These are phyloP conservation scores for Brachypalpus laphriformis DNA, from an alignment of 2,888 invertebrate genomes.

Conservation along the genomic window DNA sequence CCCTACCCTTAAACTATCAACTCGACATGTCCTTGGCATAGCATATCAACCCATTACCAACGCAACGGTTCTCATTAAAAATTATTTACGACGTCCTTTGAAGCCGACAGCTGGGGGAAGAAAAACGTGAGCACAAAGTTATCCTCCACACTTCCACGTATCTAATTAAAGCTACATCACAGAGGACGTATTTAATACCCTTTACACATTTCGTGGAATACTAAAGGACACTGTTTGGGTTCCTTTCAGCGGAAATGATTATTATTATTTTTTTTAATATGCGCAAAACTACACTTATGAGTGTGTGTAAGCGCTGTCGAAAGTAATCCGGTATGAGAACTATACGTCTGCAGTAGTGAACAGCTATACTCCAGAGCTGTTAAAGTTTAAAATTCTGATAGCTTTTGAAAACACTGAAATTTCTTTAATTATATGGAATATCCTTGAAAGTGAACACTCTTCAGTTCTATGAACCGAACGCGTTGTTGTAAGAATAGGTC, in stretches of 20 bases:
- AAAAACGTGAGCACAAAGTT: not conserved
- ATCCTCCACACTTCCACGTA: conserved; percentile 14
- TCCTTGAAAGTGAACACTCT: no score
- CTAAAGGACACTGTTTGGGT: not conserved
- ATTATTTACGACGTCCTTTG: conserved; percentile 28
- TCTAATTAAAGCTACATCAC: conserved; percentile 29
- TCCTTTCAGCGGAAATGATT: not conserved
- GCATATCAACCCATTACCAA: not conserved
- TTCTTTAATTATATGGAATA: no score
- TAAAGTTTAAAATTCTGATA: no score
- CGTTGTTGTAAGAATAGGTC: no score
- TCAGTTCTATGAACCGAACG: no score
- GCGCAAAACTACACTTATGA: no score
- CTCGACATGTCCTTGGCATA: not conserved
- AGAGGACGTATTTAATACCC: not conserved
- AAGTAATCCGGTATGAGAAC: no score
- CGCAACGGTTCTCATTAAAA: conserved; percentile 54
- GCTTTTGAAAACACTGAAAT: no score
- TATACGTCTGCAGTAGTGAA: no score
- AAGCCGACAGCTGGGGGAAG: not conserved
- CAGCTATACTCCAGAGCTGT: no score
- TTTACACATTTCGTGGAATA: not conserved
- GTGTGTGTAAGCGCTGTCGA: no score
- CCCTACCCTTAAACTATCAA: not conserved
- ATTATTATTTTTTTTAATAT: not conserved